Evolutionary conservation across 2,888 invertebrate species (phyloP), one percentile per base, ranked within the genome.

Genomic region (Carabus problematicus): DNA sequence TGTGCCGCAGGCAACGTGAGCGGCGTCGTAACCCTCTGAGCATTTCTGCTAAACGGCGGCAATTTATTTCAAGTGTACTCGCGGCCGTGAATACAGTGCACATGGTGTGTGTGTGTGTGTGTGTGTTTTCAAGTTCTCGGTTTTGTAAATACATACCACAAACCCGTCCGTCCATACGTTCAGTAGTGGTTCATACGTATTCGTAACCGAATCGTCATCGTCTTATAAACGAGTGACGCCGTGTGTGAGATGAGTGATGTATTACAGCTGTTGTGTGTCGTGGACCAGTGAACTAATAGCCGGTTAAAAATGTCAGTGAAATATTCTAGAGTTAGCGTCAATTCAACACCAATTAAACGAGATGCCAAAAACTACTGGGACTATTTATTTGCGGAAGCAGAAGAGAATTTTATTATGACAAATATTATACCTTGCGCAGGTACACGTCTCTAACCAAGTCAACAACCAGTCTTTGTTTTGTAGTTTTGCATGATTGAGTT

Each of bases 301-400:
- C 29, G 6, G 29, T 29, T 12, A 52, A 52, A 52, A 16, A 52
- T 52, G 52, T 69, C 69, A 39, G 69, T 69, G 69, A 69, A 69
- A 69, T 69, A 69, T 69, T 56, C 69, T 61, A 54, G 69, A 19
- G 69, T 69, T 69, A 69, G 69, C 56, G 69, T 69, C 45, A 69
- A 69, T 69, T 69, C 69, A 40, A 62, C 69, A 56, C 69, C 69
- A 56, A 69, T 62, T 69, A 69, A 69, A 56, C 54, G 56, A 69
- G 69, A 69, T 69, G 69, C 69, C 62, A 69, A 69, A 62, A 69
- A 62, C 62, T 69, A 69, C 56, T 69, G 69, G 69, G 69, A 69
- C 62, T 69, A 62, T 62, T 69, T 69, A 69, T 69, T 69, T 55
- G 69, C 69, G 54, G 69, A 69, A 54, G 69, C 69, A 3, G 69